These are phyloP conservation scores for Melanotaenia trifasciata DNA, from an alignment of 2,797 vertebrate species.

Conservation along the genomic window DNA sequence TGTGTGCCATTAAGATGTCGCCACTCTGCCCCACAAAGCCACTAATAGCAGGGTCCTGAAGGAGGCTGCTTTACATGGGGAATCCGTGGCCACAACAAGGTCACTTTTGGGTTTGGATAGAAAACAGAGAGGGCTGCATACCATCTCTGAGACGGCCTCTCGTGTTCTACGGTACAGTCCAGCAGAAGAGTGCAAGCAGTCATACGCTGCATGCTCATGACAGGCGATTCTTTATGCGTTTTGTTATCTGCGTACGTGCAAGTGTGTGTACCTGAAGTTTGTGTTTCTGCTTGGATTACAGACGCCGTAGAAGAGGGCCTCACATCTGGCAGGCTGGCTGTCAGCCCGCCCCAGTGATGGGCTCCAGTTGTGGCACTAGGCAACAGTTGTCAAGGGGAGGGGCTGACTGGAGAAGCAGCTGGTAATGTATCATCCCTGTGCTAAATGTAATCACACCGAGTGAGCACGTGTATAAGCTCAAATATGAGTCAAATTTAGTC, in stretches of 20 bases:
- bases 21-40: slow-evolving; percentile 75
- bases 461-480: slow-evolving; percentile 50
- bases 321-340: slow-evolving; percentile 79
- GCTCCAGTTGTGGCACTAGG: slow-evolving; percentile 76
- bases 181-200: neutral
- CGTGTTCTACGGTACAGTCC: slow-evolving; percentile 27
- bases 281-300: slow-evolving; percentile 60
- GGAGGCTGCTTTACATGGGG: slow-evolving; percentile 66
- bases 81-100: slow-evolving; percentile 72
- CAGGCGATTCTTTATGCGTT: slow-evolving; percentile 13
- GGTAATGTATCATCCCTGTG: slow-evolving; percentile 57
- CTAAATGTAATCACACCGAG: slow-evolving; percentile 34
- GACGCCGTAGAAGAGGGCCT: slow-evolving; percentile 51
- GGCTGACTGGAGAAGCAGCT: slow-evolving; percentile 62
- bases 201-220: neutral
- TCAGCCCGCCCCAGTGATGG: slow-evolving; percentile 64
- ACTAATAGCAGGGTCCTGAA: slow-evolving; percentile 75
- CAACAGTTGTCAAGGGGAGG: slow-evolving; percentile 64
- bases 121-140: slow-evolving; percentile 51
- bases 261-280: slow-evolving; percentile 49
- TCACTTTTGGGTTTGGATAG: slow-evolving; percentile 63
- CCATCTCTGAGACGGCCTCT: slow-evolving; percentile 27
- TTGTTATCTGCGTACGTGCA: slow-evolving; percentile 39
- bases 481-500: slow-evolving; percentile 4
- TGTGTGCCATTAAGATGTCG: slow-evolving; percentile 76